Base-by-base conservation (phyloP, 2,888 invertebrate species). In the Andrena marginata region DNA sequence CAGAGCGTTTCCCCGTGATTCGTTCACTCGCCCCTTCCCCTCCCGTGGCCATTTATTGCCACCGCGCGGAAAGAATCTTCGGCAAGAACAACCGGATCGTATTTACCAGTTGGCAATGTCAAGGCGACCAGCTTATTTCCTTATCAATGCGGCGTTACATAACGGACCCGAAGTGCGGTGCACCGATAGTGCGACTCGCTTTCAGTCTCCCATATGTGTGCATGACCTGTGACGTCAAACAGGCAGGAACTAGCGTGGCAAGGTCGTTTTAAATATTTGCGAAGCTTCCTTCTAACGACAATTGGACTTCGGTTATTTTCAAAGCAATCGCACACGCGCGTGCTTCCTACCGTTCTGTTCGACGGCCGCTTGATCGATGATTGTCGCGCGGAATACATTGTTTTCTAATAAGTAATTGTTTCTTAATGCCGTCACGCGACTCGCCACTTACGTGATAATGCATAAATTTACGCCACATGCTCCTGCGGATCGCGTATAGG, bases 191-290 rank as follows among this genome's bases (percentile, higher is more conserved):
- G 77, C 82, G 83, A 77, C 82, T 70, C 64, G 77, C 70, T 77
- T 81, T 80, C 85, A 72, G 78, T 82, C 79, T 65, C 72, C 84
- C 64, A 65, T 71, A 51, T 82, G 83, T 56, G 56, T 74, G 80
- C 80, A 84, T 88, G 88, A 89, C 87, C 88, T 73, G 85, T 85
- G 88, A 89, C 84, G 89, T 72, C 84, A 82, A 87, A 80, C 79
- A 80, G 8, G 63, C 65, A 79, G 59, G 74, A 75, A 74, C 56
- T 77, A 64, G 29, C 63, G 51, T 26, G 60, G 56, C 82, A 88
- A 88, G 85, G 80, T 68, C 82, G 77, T 63, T 68, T 72, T 63
- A 71, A 79, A 79, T 82, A 79, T 82, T 84, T 63, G 69, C 77
- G n/a, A 76, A 71, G 80, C 62, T 76, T 70, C 80, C 67, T 71